A percentile compares a stretch with the other conserved stretches of the same genome.
Conservation (phyloP, 1,140 invertebrate genomes). For the Leptinotarsa texana region DNA sequence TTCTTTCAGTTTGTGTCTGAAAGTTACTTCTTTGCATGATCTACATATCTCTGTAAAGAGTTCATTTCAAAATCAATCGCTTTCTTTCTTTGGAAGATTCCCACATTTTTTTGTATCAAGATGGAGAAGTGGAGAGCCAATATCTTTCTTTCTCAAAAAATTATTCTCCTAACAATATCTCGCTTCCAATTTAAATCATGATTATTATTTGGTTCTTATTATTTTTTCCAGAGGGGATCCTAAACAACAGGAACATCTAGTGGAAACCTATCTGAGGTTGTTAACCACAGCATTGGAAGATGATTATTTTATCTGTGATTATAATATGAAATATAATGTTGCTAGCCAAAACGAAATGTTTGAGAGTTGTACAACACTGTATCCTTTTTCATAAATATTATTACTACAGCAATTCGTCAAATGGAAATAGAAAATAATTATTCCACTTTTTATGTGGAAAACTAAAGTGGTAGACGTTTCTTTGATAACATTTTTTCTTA, state of each 20-base stretch:
- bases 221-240: conserved; percentile 57
- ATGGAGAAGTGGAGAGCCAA: too few species aligned
- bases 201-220: neutral
- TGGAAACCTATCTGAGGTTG: conserved; percentile 65
- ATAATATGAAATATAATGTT: conserved; percentile 57
- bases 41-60: too few species aligned
- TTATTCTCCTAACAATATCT: too few species aligned
- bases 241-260: conserved; percentile 54
- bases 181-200: too few species aligned
- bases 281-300: conserved; percentile 67
- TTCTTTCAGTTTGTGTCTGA: too few species aligned
- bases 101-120: too few species aligned
- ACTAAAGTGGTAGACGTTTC: neutral
- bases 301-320: conserved; percentile 72
- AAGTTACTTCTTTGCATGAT: too few species aligned
- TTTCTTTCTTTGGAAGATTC: too few species aligned
- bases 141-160: too few species aligned
- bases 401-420: neutral
- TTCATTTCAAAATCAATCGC: too few species aligned
- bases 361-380: conserved; percentile 43
- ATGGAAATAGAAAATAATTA: neutral
- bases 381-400: conserved; percentile 39
- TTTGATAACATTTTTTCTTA: neutral
- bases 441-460: neutral
- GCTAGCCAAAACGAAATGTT: conserved; percentile 44